Evolutionary conservation across 1,140 invertebrate species (phyloP).

Genomic region (Neuroterus valhalla): DNA sequence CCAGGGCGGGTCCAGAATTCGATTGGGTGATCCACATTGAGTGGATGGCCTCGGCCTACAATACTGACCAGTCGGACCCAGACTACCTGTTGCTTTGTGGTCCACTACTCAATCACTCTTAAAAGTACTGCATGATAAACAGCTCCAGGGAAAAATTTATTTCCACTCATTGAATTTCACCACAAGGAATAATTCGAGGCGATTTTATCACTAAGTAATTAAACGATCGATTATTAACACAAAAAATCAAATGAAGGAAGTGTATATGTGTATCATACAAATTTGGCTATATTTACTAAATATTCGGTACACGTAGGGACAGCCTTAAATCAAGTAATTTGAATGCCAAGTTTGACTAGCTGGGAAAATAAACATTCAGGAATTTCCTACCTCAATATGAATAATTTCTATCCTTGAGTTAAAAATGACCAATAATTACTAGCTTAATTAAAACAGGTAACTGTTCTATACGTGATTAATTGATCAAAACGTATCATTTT

Average conservation of each 20-base stretch:
- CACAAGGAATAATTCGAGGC: not conserved
- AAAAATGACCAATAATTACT: not conserved
- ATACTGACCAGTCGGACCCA: not conserved
- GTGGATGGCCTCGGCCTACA: conserved; percentile 22
- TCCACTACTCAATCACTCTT: not conserved
- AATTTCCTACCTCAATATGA: not conserved
- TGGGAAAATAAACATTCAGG: not conserved
- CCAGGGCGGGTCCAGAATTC: conserved; percentile 9
- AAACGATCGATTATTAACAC: not conserved
- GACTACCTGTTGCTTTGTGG: not conserved
- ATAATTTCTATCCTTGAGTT: not conserved
- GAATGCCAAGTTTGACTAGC: not conserved
- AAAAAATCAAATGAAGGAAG: conserved; percentile 4
- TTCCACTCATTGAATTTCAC: not conserved
- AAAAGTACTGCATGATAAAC: not conserved
- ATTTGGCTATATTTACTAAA: too few species aligned
- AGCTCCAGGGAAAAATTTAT: too few species aligned
- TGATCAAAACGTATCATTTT: conserved; percentile 5
- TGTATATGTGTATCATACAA: too few species aligned
- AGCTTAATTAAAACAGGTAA: not conserved
- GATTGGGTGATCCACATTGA: conserved; percentile 1
- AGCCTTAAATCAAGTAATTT: too few species aligned
- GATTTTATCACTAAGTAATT: not conserved
- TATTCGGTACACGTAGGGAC: too few species aligned
- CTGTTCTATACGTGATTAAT: conserved; percentile 6